A percentile compares a stretch with the other conserved stretches of the same genome.
Evolutionary conservation across 2,113 vertebrate species (phyloP).

Genomic region (Fulica atra): DNA sequence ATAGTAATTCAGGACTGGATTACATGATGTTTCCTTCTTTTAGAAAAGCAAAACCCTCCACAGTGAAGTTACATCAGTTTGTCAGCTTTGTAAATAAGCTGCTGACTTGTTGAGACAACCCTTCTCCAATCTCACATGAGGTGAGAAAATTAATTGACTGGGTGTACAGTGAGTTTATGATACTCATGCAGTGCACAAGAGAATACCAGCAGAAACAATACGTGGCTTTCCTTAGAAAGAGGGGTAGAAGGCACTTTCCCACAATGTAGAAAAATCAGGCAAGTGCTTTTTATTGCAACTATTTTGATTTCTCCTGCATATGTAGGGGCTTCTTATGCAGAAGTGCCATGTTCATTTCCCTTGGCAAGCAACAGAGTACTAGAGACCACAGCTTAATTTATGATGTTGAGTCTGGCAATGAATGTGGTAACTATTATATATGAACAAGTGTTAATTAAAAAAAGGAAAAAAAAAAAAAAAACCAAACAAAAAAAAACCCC

Average conservation of each 20-base stretch:
- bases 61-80: background rate
- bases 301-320: background rate
- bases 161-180: background rate
- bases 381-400: background rate
- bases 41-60: background rate
- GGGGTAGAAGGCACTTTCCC: background rate
- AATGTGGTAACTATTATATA: background rate
- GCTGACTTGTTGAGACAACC: background rate
- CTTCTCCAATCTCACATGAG: background rate
- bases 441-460: background rate
- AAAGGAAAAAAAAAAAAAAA: background rate
- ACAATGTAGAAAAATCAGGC: background rate
- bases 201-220: background rate
- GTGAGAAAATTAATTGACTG: background rate
- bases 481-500: too few relatives aligned
- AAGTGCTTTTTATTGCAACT: background rate
- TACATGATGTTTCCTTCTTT: background rate
- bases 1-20: background rate
- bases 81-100: background rate
- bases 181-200: background rate
- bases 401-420: accelerated
- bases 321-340: background rate
- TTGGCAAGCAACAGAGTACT: background rate
- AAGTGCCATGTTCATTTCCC: background rate
- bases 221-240: background rate